Evolutionary conservation across 2,113 vertebrate genomes (phyloP), one percentile per base, ranked within the genome.

Genomic region (Mormyrus iriodes): DNA sequence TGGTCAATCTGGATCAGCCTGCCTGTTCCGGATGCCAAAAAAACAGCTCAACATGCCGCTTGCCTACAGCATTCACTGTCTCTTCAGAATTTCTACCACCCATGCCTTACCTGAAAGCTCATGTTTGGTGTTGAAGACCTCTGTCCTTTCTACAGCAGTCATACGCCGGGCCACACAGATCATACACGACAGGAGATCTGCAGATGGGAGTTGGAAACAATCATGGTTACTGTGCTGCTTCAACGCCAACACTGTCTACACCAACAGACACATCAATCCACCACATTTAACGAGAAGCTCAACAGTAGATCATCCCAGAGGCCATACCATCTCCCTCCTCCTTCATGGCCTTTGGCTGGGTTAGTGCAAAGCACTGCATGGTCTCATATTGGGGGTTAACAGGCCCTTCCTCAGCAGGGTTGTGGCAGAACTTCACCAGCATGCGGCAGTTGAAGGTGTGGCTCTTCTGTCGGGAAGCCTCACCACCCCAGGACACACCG

Each of bases 101-200:
- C 85, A 31, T 12, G 73, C 76, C 96, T 96, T 95, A 99, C 98
- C 98, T 93, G 98, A 97, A 90, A 98, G 96, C 91, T 99, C 98
- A 35, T 99, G 98, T 69, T 97, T 97, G 13, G 98, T 99, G 91
- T 97, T 98, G 91, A 99, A 99, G 88, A 97, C 97, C 94, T 99
- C 98, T 0, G 97, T 97, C 90, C 98, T 95, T 93, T 99, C 98
- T 35, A 97, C 94, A 21, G 96, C 94, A n/a, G 97, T 94, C 86
- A 99, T 96, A 49, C 97, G 97, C 27, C 98, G 96, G 0, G 97
- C 98, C 92, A 99, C 98, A 90, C 98, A 99, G 92, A 99, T 99
- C 98, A 99, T 99, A 93, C 98, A 99, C 27, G 98, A 99, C 90
- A 99, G 98, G 91, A 99, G 95, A 94, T 99, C 98, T 99, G 93